These are phyloP conservation scores for Clivina fossor DNA, from an alignment of 2,888 invertebrate genomes.

Conservation along the genomic window DNA sequence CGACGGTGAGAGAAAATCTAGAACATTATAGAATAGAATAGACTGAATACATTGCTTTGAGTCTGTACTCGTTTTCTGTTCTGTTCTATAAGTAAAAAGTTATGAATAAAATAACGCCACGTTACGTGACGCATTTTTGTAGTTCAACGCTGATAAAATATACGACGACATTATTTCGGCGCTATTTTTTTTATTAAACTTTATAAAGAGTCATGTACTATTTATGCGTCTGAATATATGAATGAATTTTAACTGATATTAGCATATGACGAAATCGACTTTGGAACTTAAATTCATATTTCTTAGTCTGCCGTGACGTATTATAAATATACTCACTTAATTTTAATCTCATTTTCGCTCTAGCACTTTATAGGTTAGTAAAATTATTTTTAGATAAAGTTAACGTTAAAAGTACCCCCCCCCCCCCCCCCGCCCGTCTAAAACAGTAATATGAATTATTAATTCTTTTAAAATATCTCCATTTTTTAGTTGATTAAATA, in stretches of 20 bases:
- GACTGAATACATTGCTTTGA: too few species aligned
- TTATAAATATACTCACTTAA: not conserved
- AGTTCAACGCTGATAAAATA: not conserved
- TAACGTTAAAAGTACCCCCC: not conserved
- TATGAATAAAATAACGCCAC: too few species aligned
- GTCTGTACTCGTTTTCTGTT: too few species aligned
- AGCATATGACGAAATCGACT: constrained; percentile 14
- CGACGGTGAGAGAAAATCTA: too few species aligned
- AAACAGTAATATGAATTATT: too few species aligned
- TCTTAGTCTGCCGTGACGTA: not conserved
- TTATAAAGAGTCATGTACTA: constrained; percentile 24
- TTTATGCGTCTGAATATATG: constrained; percentile 27
- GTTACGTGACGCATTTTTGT: too few species aligned
- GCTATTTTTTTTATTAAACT: constrained; percentile 24
- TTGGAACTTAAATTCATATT: constrained; percentile 13
- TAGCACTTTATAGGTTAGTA: not conserved
- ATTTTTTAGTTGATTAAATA: too few species aligned
- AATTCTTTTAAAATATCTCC: too few species aligned
- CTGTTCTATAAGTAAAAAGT: too few species aligned
- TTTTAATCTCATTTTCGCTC: not conserved
- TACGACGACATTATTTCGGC: not conserved
- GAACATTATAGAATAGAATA: too few species aligned
- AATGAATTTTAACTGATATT: constrained; percentile 22
- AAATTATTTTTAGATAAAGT: not conserved
- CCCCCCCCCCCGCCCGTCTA: not conserved